A percentile compares a stretch with the other conserved stretches of the same genome.
Conservation (phyloP, 2,113 vertebrate genomes). For the Halichoerus grypus region DNA sequence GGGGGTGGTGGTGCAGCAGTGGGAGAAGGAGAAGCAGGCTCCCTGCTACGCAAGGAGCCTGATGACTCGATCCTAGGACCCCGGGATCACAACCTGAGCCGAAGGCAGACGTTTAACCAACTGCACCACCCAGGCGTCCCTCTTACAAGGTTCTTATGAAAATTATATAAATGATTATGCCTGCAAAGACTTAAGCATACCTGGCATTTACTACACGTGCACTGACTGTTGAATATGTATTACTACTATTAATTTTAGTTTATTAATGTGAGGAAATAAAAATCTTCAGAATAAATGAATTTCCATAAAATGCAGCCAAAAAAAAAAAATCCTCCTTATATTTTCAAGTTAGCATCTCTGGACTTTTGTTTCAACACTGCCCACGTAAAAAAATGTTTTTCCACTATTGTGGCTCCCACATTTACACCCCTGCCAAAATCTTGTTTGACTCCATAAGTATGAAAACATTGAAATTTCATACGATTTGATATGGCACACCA, state of each 20-base stretch:
- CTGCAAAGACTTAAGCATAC: background rate
- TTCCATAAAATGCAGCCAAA: background rate
- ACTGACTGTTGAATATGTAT: background rate
- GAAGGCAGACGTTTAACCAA: background rate
- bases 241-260: background rate
- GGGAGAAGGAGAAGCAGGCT: background rate
- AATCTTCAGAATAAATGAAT: background rate
- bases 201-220: background rate
- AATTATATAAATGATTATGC: background rate
- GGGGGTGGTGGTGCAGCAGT: background rate
- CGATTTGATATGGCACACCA: background rate
- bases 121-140: background rate
- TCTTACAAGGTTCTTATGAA: background rate
- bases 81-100: background rate
- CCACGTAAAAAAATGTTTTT: background rate
- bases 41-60: background rate
- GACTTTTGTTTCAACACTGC: constrained; percentile 23
- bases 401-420: background rate
- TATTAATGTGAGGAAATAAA: constrained; percentile 1
- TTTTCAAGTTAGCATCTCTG: background rate
- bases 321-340: background rate
- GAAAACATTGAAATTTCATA: constrained; percentile 43
- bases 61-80: background rate
- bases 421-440: constrained; percentile 7
- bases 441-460: background rate